These are phyloP conservation scores for Sarcophaga rosellei DNA, from an alignment of 2,888 invertebrate genomes.

Conservation along the genomic window DNA sequence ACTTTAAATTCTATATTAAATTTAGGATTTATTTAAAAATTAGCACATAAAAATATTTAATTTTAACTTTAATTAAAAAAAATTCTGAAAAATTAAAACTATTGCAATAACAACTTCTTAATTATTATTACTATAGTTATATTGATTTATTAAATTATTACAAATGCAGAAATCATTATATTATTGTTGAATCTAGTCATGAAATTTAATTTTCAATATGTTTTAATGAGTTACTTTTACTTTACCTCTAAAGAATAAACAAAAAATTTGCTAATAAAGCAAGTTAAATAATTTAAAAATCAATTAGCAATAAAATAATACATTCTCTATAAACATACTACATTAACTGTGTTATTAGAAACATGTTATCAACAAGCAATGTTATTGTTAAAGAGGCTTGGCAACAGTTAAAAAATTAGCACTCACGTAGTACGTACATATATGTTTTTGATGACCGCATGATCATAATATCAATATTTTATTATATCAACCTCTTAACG, in stretches of 20 bases:
- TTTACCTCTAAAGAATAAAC: not conserved
- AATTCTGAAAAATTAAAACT: too few species aligned
- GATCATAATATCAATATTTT: conserved; percentile 8
- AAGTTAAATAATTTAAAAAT: conserved; percentile 19
- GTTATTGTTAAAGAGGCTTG: conserved; percentile 8
- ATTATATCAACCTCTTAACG: not conserved
- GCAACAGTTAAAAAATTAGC: conserved; percentile 23
- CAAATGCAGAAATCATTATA: too few species aligned
- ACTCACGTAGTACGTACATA: too few species aligned
- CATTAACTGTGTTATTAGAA: conserved; percentile 33
- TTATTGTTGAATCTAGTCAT: too few species aligned
- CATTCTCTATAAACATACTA: not conserved
- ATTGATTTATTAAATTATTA: too few species aligned
- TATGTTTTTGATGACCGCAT: not conserved
- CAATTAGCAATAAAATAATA: conserved; percentile 45
- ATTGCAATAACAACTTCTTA: too few species aligned
- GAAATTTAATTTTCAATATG: not conserved
- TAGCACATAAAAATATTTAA: conserved; percentile 8
- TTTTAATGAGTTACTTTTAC: conserved; percentile 12
- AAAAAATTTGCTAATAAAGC: conserved; percentile 12
- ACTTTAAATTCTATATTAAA: not conserved
- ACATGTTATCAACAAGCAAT: conserved; percentile 37
- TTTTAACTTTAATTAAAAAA: conserved; percentile 11
- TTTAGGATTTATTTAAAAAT: conserved; percentile 19
- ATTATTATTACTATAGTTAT: too few species aligned